A percentile compares a stretch with the other conserved stretches of the same genome.
phyloP scores from a whole-genome alignment of 1,140 invertebrate species.

The Reticulitermes speratus region DNA sequence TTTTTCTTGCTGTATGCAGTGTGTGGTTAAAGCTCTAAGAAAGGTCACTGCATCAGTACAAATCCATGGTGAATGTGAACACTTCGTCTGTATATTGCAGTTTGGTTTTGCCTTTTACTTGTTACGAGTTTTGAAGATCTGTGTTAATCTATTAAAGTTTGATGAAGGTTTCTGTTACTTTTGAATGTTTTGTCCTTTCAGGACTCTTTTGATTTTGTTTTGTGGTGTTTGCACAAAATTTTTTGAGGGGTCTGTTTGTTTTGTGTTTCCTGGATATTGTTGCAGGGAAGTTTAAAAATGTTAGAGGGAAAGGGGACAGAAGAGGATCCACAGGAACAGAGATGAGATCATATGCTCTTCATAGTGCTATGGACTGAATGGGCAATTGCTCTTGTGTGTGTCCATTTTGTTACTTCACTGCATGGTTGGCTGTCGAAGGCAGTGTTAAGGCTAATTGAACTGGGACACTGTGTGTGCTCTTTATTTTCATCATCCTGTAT shows the following conservation, averaged over 20 bases:
- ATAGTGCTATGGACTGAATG: background rate
- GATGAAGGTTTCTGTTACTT: background rate
- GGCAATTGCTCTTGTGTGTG: background rate
- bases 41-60: no score
- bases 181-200: background rate
- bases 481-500: no score
- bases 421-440: background rate
- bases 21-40: background rate
- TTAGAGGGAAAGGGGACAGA: background rate
- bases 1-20: background rate
- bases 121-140: no score
- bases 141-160: background rate
- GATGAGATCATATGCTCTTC: background rate
- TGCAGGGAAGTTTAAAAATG: background rate
- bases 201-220: background rate
- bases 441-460: no score
- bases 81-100: no score
- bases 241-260: background rate
- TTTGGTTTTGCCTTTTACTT: no score
- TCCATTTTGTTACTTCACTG: background rate
- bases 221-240: background rate
- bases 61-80: no score
- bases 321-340: background rate
- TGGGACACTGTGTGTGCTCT: no score
- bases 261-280: conserved; percentile 1